Conservation (phyloP, 1,140 invertebrate genomes). For the Thaumatotibia leucotreta region DNA sequence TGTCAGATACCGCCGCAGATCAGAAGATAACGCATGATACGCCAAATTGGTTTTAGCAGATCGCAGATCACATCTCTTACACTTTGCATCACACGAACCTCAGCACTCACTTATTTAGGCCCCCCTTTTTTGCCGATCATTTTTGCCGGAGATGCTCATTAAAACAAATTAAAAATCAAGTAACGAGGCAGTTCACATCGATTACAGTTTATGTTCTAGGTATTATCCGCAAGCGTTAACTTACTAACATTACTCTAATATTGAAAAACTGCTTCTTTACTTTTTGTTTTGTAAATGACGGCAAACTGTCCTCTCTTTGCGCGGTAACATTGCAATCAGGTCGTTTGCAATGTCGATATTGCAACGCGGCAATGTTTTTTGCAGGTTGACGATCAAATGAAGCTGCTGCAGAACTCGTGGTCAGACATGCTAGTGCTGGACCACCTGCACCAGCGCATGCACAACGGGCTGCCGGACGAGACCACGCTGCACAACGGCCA, state of each 20-base stretch:
- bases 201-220: neutral
- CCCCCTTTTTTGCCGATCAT: neutral
- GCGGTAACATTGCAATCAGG: neutral
- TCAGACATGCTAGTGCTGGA: slow-evolving; percentile 98
- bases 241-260: slow-evolving; percentile 5
- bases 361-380: slow-evolving; percentile 60
- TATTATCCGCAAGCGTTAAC: neutral
- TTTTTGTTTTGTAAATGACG: slow-evolving; percentile 15
- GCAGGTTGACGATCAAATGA: slow-evolving; percentile 99
- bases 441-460: slow-evolving; percentile 96
- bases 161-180: neutral
- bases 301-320: slow-evolving; percentile 8
- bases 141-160: neutral
- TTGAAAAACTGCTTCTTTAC: slow-evolving; percentile 22
- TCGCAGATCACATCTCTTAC: neutral
- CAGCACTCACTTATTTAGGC: neutral
- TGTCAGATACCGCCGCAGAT: slow-evolving; percentile 38
- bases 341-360: slow-evolving; percentile 23
- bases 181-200: slow-evolving; percentile 13
- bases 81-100: neutral
- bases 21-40: neutral
- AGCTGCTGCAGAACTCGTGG: slow-evolving; percentile 97
- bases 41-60: neutral
- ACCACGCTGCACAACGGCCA: slow-evolving; percentile 95
- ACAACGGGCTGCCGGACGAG: slow-evolving; percentile 94